Conservation (phyloP, 2,113 vertebrate genomes). For the Delphinapterus leucas region DNA sequence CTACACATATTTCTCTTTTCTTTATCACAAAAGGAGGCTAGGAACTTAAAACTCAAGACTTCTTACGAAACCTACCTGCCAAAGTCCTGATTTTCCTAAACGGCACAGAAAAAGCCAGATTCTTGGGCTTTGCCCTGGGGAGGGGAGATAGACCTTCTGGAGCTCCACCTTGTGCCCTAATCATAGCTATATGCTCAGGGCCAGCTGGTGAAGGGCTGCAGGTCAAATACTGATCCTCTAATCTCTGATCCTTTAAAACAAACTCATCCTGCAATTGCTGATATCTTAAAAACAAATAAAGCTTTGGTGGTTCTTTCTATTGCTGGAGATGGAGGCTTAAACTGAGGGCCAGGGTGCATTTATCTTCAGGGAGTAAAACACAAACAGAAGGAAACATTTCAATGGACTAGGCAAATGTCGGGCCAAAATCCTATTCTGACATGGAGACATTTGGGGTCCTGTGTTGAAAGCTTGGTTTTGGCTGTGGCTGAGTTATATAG, state of each 20-base stretch:
- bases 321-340: not conserved
- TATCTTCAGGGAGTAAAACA: not conserved
- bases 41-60: not conserved
- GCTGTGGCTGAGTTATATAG: not conserved
- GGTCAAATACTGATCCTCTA: not conserved
- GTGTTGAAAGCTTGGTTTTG: not conserved
- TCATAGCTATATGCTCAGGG: not conserved
- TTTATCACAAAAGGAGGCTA: not conserved
- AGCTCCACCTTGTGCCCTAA: not conserved
- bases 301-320: not conserved
- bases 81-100: not conserved
- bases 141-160: not conserved
- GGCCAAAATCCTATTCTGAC: not conserved
- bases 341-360: not conserved
- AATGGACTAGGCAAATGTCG: not conserved
- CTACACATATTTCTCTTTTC: not conserved
- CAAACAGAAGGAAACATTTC: not conserved
- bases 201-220: not conserved
- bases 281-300: not conserved
- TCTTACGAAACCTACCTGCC: not conserved
- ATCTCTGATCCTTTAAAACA: not conserved
- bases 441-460: not conserved
- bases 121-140: not conserved
- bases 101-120: not conserved
- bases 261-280: not conserved